A percentile compares a stretch with the other conserved stretches of the same genome.
phyloP scores from a whole-genome alignment of 2,888 invertebrate genomes.

The Pristionchus exspectatus region DNA sequence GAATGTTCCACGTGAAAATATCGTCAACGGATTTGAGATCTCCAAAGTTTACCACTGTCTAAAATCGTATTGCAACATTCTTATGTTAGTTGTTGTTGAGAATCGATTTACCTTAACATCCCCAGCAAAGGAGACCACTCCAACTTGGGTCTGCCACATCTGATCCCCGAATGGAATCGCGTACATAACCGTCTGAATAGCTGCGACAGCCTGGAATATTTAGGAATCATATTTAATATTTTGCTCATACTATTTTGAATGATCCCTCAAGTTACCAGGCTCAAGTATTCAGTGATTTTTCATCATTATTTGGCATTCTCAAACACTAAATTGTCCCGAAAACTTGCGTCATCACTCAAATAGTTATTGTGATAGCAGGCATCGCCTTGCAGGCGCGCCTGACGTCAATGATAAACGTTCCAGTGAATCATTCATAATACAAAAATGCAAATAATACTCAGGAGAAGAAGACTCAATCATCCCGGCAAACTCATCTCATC shows the following conservation, averaged over 20 bases:
- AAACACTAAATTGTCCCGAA: background rate
- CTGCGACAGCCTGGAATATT: background rate
- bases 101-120: background rate
- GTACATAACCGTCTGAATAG: background rate
- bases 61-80: background rate
- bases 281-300: background rate
- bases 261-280: background rate
- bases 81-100: background rate
- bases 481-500: too few relatives aligned
- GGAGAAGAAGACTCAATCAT: too few relatives aligned
- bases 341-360: background rate
- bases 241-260: background rate
- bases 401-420: too few relatives aligned
- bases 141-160: slow-evolving; percentile 39
- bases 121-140: background rate
- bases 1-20: background rate
- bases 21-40: background rate
- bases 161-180: background rate
- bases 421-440: too few relatives aligned
- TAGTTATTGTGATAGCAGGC: too few relatives aligned
- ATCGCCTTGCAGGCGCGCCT: too few relatives aligned
- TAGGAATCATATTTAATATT: too few relatives aligned
- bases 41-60: background rate
- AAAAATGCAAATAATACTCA: too few relatives aligned
- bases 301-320: background rate